phyloP scores from a whole-genome alignment of 2,888 invertebrate genomes.

The Drosophila falleni region DNA sequence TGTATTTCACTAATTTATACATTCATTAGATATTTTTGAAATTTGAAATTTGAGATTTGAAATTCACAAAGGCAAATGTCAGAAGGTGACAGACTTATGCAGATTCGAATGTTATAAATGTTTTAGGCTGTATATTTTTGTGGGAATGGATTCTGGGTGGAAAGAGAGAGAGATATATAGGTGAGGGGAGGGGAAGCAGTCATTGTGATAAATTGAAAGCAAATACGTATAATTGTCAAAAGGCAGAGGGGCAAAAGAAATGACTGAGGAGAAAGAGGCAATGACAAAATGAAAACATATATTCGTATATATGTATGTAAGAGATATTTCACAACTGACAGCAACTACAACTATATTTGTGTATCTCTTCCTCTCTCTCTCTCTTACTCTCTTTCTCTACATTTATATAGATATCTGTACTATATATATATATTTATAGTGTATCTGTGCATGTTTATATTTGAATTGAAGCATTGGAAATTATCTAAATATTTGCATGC shows the following conservation, averaged over 20 bases:
- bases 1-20: not conserved
- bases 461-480: slow-evolving; percentile 59
- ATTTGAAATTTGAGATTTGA: slow-evolving; percentile 5
- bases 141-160: not conserved
- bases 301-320: slow-evolving; percentile 39
- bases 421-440: not conserved
- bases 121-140: not conserved
- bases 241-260: slow-evolving; percentile 1
- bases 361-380: slow-evolving; percentile 4
- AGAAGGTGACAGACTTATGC: not conserved
- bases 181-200: not conserved
- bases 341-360: slow-evolving; percentile 42
- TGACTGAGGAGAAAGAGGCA: slow-evolving; percentile 15
- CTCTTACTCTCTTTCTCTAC: not conserved
- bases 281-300: slow-evolving; percentile 51
- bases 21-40: slow-evolving; percentile 5
- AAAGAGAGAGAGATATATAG: not conserved
- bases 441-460: slow-evolving; percentile 39
- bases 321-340: slow-evolving; percentile 40
- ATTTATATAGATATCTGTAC: not conserved
- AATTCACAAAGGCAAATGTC: slow-evolving; percentile 14
- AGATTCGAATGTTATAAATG: not conserved
- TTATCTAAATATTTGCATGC: slow-evolving; percentile 74
- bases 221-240: slow-evolving; percentile 37
- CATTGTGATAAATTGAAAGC: slow-evolving; percentile 32